Evolutionary conservation across 2,113 vertebrate genomes (phyloP).

Genomic region (Burhinus oedicnemus): DNA sequence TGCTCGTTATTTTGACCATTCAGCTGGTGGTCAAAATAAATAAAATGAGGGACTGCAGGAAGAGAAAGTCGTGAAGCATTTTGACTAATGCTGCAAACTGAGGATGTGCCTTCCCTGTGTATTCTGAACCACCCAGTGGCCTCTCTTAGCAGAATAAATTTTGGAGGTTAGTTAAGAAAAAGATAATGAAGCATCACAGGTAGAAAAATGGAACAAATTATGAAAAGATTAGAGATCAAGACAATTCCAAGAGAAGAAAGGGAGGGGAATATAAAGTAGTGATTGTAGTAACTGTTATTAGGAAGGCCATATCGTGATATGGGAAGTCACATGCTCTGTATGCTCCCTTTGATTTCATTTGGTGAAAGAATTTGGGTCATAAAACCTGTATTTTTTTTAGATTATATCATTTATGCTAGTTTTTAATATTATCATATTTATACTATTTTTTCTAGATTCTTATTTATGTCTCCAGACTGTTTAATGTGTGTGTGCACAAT

Average conservation of each 20-base stretch:
- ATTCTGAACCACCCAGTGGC: background rate
- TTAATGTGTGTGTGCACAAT: background rate
- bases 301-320: background rate
- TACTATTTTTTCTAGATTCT: background rate
- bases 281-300: background rate
- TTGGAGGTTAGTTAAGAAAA: background rate
- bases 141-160: background rate
- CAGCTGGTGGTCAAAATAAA: background rate
- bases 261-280: background rate
- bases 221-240: background rate
- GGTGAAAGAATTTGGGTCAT: background rate
- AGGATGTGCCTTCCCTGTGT: background rate
- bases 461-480: background rate
- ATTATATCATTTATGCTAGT: background rate
- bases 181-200: background rate
- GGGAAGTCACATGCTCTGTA: rapidly evolving
- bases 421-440: background rate
- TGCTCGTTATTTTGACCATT: background rate
- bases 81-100: background rate
- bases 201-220: background rate
- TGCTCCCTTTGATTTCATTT: background rate
- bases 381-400: background rate
- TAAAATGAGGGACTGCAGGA: background rate
- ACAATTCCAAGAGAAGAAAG: background rate
- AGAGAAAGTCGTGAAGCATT: background rate